These are phyloP conservation scores for Gallinago paraguaiae DNA, from an alignment of 2,113 vertebrate genomes.

Conservation along the genomic window DNA sequence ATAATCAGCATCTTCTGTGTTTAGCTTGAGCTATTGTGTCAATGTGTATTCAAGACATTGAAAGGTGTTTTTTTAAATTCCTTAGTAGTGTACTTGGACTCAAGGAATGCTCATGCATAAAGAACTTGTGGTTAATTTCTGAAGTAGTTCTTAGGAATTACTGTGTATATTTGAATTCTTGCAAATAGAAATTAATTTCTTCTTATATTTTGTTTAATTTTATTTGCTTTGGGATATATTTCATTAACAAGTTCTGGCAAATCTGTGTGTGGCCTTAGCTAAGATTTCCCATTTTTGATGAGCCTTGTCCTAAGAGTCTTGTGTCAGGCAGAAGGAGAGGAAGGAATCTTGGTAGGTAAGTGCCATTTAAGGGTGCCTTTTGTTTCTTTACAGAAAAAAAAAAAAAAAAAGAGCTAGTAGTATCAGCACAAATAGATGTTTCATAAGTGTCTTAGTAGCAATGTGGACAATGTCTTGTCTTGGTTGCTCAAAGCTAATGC, in stretches of 20 bases:
- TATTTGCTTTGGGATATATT: not conserved
- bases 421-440: not conserved
- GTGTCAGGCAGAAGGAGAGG: not conserved
- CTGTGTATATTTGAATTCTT: not conserved
- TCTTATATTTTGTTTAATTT: not conserved
- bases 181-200: not conserved
- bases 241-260: not conserved
- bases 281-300: not conserved
- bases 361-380: not conserved
- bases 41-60: not conserved
- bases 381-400: not conserved
- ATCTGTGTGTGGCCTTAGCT: not conserved
- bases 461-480: not conserved
- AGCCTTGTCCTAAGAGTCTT: not conserved
- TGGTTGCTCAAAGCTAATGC: not conserved
- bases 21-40: not conserved
- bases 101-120: not conserved
- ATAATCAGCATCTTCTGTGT: not conserved
- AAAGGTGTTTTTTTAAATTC: not conserved
- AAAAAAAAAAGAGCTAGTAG: not conserved
- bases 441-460: not conserved
- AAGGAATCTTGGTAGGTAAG: not conserved
- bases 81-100: not conserved
- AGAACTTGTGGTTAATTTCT: slow-evolving; percentile 7
- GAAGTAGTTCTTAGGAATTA: not conserved